These are phyloP conservation scores for Notothenia rossii DNA, from an alignment of 2,113 vertebrate species.

Conservation along the genomic window DNA sequence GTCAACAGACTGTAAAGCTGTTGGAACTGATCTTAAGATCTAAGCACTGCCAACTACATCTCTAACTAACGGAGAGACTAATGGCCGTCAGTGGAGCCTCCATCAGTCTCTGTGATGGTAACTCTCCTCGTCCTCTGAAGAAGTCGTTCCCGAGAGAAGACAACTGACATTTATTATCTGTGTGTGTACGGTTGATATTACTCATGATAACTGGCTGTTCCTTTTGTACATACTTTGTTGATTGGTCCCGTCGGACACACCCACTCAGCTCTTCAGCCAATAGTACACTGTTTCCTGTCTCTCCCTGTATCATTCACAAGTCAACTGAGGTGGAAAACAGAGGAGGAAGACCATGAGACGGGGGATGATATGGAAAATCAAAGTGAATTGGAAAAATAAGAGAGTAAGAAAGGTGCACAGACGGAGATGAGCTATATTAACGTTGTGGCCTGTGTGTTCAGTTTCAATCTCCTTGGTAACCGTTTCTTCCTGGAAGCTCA, in stretches of 20 bases:
- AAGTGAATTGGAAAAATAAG: conserved; percentile 20
- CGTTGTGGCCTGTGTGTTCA: conserved; percentile 47
- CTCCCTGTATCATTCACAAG: conserved; percentile 29
- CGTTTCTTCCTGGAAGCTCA: conserved; percentile 69
- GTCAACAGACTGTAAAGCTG: conserved; percentile 62
- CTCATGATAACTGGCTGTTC: conserved; percentile 51
- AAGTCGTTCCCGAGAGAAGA: conserved; percentile 19
- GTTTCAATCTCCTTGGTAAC: conserved; percentile 72
- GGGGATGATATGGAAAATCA: conserved; percentile 26
- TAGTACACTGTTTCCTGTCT: conserved; percentile 32
- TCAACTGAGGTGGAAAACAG: conserved; percentile 16
- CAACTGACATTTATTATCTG: conserved; percentile 28
- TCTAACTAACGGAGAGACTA: conserved; percentile 21
- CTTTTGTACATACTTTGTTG: conserved; percentile 56
- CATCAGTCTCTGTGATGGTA: conserved; percentile 22
- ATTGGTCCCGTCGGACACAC: conserved; percentile 54
- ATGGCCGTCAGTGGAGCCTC: conserved; percentile 22
- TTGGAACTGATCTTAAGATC: conserved; percentile 37
- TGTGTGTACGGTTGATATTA: conserved; percentile 42
- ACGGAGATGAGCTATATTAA: conserved; percentile 64
- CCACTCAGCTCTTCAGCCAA: conserved; percentile 38
- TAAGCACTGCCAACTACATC: background rate
- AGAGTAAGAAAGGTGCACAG: conserved; percentile 40
- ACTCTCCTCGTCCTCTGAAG: background rate
- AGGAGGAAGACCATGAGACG: background rate